Evolutionary conservation across 2,797 vertebrate genomes (phyloP).

Genomic region (Hyperoplus lanceolatus): DNA sequence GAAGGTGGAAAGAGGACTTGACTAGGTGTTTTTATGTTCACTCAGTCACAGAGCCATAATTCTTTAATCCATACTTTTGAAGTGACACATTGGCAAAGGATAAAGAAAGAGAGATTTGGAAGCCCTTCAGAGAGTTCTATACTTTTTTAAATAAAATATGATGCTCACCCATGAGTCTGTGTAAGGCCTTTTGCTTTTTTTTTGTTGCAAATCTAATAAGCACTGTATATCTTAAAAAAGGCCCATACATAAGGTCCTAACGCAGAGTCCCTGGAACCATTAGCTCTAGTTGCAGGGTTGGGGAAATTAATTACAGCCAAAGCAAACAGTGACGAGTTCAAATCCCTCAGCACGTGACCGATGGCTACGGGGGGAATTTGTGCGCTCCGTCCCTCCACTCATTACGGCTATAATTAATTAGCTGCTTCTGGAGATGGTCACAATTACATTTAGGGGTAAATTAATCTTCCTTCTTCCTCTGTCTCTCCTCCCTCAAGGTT

Average conservation of each 20-base stretch:
- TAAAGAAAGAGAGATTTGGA: constrained; percentile 50
- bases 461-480: constrained; percentile 53
- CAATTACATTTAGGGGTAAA: constrained; percentile 60
- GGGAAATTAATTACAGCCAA: constrained; percentile 76
- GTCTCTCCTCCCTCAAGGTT: constrained; percentile 57
- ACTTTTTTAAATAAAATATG: constrained; percentile 3
- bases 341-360: constrained; percentile 67
- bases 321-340: constrained; percentile 75
- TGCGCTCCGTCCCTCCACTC: constrained; percentile 34
- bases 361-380: constrained; percentile 57
- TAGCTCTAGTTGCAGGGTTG: constrained; percentile 38
- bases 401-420: constrained; percentile 76
- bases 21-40: constrained; percentile 45
- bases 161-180: constrained; percentile 1
- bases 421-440: constrained; percentile 54
- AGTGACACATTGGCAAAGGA: constrained; percentile 58
- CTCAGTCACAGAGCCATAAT: constrained; percentile 22
- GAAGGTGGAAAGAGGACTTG: constrained; percentile 35
- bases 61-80: constrained; percentile 62
- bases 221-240: not conserved
- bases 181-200: not conserved
- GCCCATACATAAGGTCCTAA: constrained; percentile 20
- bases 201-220: constrained; percentile 1
- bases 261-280: constrained; percentile 34
- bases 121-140: constrained; percentile 2